Conservation (phyloP, 1,140 invertebrate genomes). For the Papilio xuthus region DNA sequence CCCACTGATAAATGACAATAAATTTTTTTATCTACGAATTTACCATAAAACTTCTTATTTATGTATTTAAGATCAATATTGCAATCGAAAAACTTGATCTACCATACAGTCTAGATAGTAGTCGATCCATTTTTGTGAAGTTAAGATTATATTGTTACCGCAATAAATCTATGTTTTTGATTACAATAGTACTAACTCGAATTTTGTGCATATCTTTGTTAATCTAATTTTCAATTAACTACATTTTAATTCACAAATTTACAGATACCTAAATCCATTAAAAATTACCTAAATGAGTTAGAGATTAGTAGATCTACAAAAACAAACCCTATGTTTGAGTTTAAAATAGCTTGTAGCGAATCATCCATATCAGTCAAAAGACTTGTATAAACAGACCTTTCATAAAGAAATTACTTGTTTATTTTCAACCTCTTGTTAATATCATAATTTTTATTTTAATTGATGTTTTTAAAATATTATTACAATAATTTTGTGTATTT, state of each 20-base stretch:
- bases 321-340: neutral
- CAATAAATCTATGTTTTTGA: neutral
- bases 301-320: neutral
- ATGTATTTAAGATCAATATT: no score
- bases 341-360: neutral
- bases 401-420: no score
- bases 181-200: neutral
- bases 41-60: no score
- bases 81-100: neutral
- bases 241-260: neutral
- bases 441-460: no score
- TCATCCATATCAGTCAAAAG: no score
- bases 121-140: neutral
- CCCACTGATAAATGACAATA: no score
- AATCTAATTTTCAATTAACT: neutral
- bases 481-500: neutral
- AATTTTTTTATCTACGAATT: no score
- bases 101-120: no score
- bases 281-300: neutral
- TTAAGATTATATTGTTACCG: neutral
- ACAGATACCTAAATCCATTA: neutral
- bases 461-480: neutral
- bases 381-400: no score
- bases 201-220: conserved; percentile 3
- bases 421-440: no score